Base-by-base conservation (phyloP, 2,888 invertebrate genomes). In the Invenusta paracnida region DNA sequence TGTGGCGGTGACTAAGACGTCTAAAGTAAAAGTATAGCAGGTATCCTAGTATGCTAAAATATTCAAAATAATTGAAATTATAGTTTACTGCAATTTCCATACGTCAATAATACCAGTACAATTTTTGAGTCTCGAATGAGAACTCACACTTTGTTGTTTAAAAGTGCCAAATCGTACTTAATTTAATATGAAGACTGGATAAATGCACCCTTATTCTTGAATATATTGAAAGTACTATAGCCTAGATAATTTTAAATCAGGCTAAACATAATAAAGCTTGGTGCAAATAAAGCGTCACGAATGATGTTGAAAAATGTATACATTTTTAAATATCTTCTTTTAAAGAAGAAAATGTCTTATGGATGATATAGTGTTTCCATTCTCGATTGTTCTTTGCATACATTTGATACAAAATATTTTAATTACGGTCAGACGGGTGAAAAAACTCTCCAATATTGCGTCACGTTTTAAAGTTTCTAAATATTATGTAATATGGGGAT, bases 391-490 rank as follows among this genome's bases (percentile, higher is more conserved):
- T 23, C 27, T 73, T 73, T 23, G 17, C 5, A 23, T 73, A 73
- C 73, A 73, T 73, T 73, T 73, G 11, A 73, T 73, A 73, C 73
- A 73, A 2, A 73, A 73, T 73, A 73, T 73, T 5, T n/a, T 5
- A n/a, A 23, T n/a, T n/a, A n/a, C n/a, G n/a, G n/a, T n/a, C n/a
- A n/a, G n/a, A n/a, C 17, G 48, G 17, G 5, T 11, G 17, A 48
- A 48, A 48, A 11, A n/a, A 23, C 2, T n/a, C 73, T n/a, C 11
- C 17, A 13, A 73, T 25, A 73, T n/a, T 73, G 73, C 73, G 25
- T 73, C 73, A 73, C 11, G 25, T 73, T 73, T 73, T 13, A 11
- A 13, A n/a, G 25, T 73, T 73, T 73, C 5, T 73, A 73, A 73
- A 73, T 73, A 13, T 13, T n/a, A 5, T 25, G 27, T 2, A 73